Percentiles rank a stretch among this genome's conserved stretches.
These are phyloP conservation scores for Harpegnathos saltator DNA, from an alignment of 1,140 invertebrate species.

Conservation along the genomic window DNA sequence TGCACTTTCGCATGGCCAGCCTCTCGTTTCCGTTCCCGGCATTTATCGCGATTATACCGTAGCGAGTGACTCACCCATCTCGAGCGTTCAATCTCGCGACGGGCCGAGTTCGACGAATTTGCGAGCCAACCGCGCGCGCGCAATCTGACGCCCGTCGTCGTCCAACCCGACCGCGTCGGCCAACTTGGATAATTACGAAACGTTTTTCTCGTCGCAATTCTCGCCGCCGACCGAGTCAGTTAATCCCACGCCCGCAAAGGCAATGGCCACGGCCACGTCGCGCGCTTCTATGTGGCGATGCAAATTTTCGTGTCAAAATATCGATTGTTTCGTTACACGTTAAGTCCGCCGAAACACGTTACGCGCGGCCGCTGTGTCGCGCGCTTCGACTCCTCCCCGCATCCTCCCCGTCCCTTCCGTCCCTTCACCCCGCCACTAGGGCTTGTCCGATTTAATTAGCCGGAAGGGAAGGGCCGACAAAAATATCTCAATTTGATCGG, in stretches of 20 bases:
- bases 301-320: constrained; percentile 60
- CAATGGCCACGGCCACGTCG: constrained; percentile 21
- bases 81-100: constrained; percentile 24
- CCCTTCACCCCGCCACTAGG: neutral
- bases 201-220: constrained; percentile 51
- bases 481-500: constrained; percentile 68
- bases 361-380: neutral
- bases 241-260: constrained; percentile 39
- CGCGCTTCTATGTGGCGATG: constrained; percentile 12
- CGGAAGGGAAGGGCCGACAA: neutral
- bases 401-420: too few species aligned
- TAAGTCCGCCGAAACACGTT: neutral
- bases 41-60: constrained; percentile 20
- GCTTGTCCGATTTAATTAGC: constrained; percentile 46
- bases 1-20: neutral
- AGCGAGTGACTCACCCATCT: constrained; percentile 18
- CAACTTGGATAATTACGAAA: constrained; percentile 47
- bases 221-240: constrained; percentile 29
- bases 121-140: constrained; percentile 35
- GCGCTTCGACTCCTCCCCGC: neutral
- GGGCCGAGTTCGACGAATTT: constrained; percentile 12
- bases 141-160: too few species aligned
- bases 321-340: constrained; percentile 51
- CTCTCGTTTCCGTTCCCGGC: neutral
- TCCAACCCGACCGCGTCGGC: constrained; percentile 23